Evolutionary conservation across 2,797 vertebrate genomes (phyloP), one percentile per base, ranked within the genome.

Genomic region (Cossypha caffra): DNA sequence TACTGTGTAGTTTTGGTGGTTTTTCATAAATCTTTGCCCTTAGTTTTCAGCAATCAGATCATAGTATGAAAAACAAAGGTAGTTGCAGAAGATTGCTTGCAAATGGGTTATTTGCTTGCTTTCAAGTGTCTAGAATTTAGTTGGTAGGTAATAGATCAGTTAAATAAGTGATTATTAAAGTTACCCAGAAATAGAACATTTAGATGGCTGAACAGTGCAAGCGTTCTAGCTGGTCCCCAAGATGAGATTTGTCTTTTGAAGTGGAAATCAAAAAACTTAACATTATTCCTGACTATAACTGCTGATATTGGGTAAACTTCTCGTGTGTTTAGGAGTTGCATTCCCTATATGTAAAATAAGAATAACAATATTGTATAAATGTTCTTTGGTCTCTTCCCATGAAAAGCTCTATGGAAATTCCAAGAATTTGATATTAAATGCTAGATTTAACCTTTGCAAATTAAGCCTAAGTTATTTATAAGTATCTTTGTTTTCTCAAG

Each of bases 1-100:
- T 14, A 6, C 3, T 12, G 4, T 0, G 0, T 16, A 1, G n/a
- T 33, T 76, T 45, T 28, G 13, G 17, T 57, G 9, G 4, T 7
- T 43, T 73, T 67, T 29, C 7, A 33, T 26, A 24, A 81, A n/a
- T 52, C 54, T 5, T 35, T 63, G 23, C 11, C 11, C 20, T 68
- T 24, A 24, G 8, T 48, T 77, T 74, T 94, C 52, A 71, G 21
- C 29, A 37, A 6, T 43, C 25, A 26, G 13, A 19, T 58, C 43
- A 40, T 16, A 48, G 13, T 38, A 26, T 33, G 23, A 63, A 75
- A 89, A 80, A 9, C 25, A 33, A 71, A 71, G 42, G 7, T 24
- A 54, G 11, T 3, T 50, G 28, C 40, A 67, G 45, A 50, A 42
- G 25, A 38, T 11, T n/a, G 16, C 83, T 28, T 23, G 23, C 8